A percentile compares a stretch with the other conserved stretches of the same genome.
Conservation (phyloP, 2,888 invertebrate species). For the Zaprionus lineosus region DNA sequence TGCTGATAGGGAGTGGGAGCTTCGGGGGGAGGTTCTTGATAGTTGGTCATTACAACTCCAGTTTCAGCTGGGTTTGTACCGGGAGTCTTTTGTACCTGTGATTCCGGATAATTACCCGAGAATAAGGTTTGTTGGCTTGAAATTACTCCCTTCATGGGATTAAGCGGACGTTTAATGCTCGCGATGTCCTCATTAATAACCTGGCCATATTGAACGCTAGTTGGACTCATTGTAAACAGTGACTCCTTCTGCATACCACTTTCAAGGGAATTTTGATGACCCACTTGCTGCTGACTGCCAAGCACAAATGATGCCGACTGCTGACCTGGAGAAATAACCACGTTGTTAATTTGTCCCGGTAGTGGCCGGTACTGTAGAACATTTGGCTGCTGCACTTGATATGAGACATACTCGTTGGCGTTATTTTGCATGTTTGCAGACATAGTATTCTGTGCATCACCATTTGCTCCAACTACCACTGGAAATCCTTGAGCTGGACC, state of each 20-base stretch:
- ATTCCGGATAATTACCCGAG: conserved; percentile 1
- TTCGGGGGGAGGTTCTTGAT: conserved; percentile 65
- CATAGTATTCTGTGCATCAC: conserved; percentile 51
- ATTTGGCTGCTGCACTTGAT: conserved; percentile 82
- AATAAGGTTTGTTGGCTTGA: too few species aligned
- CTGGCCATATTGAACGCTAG: conserved; percentile 79
- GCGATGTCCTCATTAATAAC: conserved; percentile 80
- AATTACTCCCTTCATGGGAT: too few species aligned
- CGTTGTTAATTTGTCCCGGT: conserved; percentile 85
- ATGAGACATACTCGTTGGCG: conserved; percentile 82
- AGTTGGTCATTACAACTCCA: conserved; percentile 1
- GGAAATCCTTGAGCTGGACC: not conserved
- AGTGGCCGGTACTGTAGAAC: conserved; percentile 83
- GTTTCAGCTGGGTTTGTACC: conserved; percentile 4
- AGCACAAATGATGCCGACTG: conserved; percentile 87
- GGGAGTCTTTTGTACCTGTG: conserved; percentile 20
- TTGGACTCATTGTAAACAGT: conserved; percentile 81
- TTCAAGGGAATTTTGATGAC: conserved; percentile 82
- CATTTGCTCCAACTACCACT: not conserved
- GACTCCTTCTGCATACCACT: conserved; percentile 84
- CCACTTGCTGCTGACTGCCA: conserved; percentile 86
- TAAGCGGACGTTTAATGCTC: conserved; percentile 63
- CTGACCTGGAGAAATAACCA: conserved; percentile 86
- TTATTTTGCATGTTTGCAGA: conserved; percentile 68
- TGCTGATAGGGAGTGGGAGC: conserved; percentile 78